Base-by-base conservation (phyloP, 2,797 vertebrate genomes). In the Poeciliopsis turneri region DNA sequence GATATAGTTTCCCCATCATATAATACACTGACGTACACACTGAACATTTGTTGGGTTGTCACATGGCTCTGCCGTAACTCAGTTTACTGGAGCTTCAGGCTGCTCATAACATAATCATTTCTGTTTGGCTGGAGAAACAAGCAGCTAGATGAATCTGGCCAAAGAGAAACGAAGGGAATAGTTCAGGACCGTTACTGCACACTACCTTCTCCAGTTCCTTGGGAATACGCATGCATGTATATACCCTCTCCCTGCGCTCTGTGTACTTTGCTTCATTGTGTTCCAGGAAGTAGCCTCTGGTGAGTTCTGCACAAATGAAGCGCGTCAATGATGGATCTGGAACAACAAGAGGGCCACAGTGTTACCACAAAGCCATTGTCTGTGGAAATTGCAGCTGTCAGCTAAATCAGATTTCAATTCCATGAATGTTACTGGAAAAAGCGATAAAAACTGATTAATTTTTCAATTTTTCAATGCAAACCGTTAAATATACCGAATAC, bases 221-320 rank as follows among this genome's bases (percentile, higher is more conserved):
- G 66, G 98, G 98, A 93, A 99, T 98, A 77, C 97, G 95, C 97
- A 99, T 95, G 93, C 97, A 99, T 0, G 98, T 99, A 94, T 99
- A 99, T 3, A 99, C 97, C 82, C 96, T 94, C 90, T 99, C 97
- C 84, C 98, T 95, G 84, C 97, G 95, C 92, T 99, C 98, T 0
- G 96, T 99, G 90, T 98, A 99, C 92, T 99, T 98, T 84, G 98
- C 98, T 91, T 99, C 98, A 90, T 99, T 98, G 94, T 98, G 98
- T 88, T 99, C 98, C 89, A 99, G 97, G 95, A 99, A 98, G 95
- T 99, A 99, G 57, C 98, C 97, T 92, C 98, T 96, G 76, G 98
- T 99, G 86, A 99, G 95, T 90, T 99, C 98, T 25, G 97, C 94
- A 76, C 96, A 95, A 92, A 99, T 97, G 95, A 99, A 99, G 84